Evolutionary conservation across 2,113 vertebrate genomes (phyloP).

Genomic region (Misgurnus mizolepis): DNA sequence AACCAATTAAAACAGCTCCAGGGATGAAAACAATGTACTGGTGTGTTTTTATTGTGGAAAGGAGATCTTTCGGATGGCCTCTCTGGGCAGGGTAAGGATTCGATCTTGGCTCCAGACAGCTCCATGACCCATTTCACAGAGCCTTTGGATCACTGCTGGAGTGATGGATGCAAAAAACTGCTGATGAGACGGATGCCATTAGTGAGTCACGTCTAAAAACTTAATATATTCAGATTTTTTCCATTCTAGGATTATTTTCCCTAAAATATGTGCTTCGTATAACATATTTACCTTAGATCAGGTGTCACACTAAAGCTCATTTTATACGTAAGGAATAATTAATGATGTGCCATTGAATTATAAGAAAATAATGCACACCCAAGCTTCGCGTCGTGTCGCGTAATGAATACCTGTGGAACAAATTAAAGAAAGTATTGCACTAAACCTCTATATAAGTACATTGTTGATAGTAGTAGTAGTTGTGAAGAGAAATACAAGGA

Average conservation of each 20-base stretch:
- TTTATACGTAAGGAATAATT: too few species aligned
- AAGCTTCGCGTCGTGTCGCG: too few species aligned
- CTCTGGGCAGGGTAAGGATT: conserved; percentile 6
- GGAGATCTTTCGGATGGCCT: conserved; percentile 8
- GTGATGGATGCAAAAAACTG: background rate
- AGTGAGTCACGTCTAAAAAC: background rate
- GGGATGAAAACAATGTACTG: conserved; percentile 36
- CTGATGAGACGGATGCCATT: background rate
- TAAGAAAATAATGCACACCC: too few species aligned
- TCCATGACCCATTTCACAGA: conserved; percentile 24
- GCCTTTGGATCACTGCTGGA: background rate
- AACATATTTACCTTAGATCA: background rate
- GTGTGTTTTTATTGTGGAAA: conserved; percentile 40
- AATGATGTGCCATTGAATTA: too few species aligned
- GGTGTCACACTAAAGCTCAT: too few species aligned
- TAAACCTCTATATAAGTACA: too few species aligned
- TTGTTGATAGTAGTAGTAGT: too few species aligned
- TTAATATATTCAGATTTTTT: background rate
- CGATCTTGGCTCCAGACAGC: background rate
- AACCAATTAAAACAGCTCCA: conserved; percentile 46
- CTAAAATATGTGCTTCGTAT: background rate
- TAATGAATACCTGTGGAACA: too few species aligned
- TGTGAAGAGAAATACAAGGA: too few species aligned
- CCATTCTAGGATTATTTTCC: background rate
- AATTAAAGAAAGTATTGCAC: too few species aligned